Percentiles rank a stretch among this genome's conserved stretches.
phyloP scores from a whole-genome alignment of 2,797 vertebrate species.

The Fundulus diaphanus region DNA sequence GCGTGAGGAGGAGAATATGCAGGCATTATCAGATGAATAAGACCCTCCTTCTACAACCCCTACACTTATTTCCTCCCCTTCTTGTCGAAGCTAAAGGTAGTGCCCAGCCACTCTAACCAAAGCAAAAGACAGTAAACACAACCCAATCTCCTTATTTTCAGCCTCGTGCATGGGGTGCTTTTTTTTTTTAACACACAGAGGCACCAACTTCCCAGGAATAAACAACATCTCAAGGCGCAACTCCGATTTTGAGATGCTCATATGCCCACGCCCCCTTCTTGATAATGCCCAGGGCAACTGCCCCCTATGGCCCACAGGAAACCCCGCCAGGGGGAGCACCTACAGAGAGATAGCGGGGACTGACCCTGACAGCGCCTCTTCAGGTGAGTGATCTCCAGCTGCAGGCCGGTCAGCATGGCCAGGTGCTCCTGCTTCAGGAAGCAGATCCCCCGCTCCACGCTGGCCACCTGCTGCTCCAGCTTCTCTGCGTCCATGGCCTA shows the following conservation, averaged over 20 bases:
- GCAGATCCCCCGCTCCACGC: conserved; percentile 89
- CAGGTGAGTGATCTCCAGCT: conserved; percentile 91
- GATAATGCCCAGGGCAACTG: background rate
- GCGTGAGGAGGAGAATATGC: background rate
- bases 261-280: background rate
- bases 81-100: too few relatives aligned
- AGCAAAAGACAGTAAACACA: too few relatives aligned
- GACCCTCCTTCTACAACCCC: too few relatives aligned
- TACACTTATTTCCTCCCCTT: too few relatives aligned
- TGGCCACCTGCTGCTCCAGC: conserved; percentile 94
- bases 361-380: conserved; percentile 94
- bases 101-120: too few relatives aligned
- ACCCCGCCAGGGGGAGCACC: background rate
- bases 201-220: too few relatives aligned
- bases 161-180: too few relatives aligned
- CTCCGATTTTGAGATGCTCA: background rate
- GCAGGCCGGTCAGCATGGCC: conserved; percentile 88
- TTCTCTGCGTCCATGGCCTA: conserved; percentile 88
- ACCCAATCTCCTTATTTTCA: too few relatives aligned
- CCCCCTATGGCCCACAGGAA: background rate
- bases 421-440: conserved; percentile 95
- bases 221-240: background rate
- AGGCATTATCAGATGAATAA: background rate
- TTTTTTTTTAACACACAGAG: too few relatives aligned
- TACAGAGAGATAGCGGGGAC: conserved; percentile 17